Evolutionary conservation across 2,888 invertebrate species (phyloP), one percentile per base, ranked within the genome.

Genomic region (Cantharis rustica): DNA sequence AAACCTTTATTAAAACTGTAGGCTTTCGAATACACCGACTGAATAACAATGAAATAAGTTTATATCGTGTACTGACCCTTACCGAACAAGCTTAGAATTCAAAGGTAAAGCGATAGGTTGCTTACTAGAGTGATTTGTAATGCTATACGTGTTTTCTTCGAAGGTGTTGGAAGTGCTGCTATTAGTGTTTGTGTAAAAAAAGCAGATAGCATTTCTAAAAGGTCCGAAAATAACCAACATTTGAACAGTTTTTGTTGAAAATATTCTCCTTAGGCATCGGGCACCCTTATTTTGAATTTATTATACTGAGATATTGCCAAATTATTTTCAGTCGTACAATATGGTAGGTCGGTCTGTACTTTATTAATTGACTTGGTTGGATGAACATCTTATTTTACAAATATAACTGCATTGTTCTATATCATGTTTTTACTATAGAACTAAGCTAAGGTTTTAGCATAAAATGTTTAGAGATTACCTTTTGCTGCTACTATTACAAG

Each of bases 1-100:
- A 66, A 66, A 66, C 72, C 72, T 66, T 72, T 72, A 72, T 72
- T 72, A 72, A 72, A 72, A 72, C 72, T 17, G 16, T 68, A 66
- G 61, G 72, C 66, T 72, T 68, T 61, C 20, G 16, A 13, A 16
- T n/a, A 16, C 20, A 63, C 31, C 66, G 47, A 13, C 66, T 68
- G 72, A 72, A 72, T 72, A 72, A 72, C 16, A 72, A 72, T 23
- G 27, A 16, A 64, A 72, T 31, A 72, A 72, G 72, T 72, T 68
- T 17, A 64, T 61, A 61, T n/a, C 47, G 13, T 16, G 16, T 64
- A 68, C 68, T 61, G 72, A 72, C 31, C 72, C 69, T 31, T 69
- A 69, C 31, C 69, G 27, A 31, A 62, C 64, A 20, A 66, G 20
- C 17, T 17, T 66, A 66, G 64, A 66, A 66, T 66, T 66, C 64